A percentile compares a stretch with the other conserved stretches of the same genome.
phyloP scores from a whole-genome alignment of 1,140 invertebrate species.

The Aphis craccivora region DNA sequence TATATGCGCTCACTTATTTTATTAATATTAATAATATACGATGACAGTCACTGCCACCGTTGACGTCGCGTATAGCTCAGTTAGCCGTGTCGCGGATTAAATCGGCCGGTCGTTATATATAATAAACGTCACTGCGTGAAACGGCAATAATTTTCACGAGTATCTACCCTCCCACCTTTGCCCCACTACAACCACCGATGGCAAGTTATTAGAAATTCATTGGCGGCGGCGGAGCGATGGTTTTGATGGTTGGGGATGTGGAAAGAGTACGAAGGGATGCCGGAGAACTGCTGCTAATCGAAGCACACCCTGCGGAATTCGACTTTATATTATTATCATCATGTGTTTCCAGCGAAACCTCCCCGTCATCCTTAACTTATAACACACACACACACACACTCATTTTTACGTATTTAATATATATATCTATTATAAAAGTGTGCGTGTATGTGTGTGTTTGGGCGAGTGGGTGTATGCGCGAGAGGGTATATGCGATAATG shows the following conservation, averaged over 20 bases:
- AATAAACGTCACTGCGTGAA: slow-evolving; percentile 31
- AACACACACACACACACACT: background rate
- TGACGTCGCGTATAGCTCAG: background rate
- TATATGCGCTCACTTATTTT: background rate
- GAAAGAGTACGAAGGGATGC: background rate
- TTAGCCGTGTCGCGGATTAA: background rate
- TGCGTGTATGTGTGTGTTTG: background rate
- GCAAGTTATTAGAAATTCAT: slow-evolving; percentile 53
- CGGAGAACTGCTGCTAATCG: slow-evolving; percentile 42
- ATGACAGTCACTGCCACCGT: background rate
- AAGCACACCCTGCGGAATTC: slow-evolving; percentile 44
- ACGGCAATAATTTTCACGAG: background rate
- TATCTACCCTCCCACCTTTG: background rate
- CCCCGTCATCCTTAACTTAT: background rate
- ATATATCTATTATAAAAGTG: background rate
- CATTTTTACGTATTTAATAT: background rate
- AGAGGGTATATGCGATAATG: background rate
- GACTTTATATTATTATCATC: background rate
- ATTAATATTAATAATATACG: background rate
- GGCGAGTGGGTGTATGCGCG: too few species aligned
- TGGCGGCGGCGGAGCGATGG: background rate
- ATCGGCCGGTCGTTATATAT: slow-evolving; percentile 25
- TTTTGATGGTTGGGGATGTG: background rate
- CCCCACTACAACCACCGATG: background rate
- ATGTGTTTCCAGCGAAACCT: slow-evolving; percentile 7